Evolutionary conservation across 2,113 vertebrate species (phyloP).

Genomic region (Mesembrinibis cayennensis): DNA sequence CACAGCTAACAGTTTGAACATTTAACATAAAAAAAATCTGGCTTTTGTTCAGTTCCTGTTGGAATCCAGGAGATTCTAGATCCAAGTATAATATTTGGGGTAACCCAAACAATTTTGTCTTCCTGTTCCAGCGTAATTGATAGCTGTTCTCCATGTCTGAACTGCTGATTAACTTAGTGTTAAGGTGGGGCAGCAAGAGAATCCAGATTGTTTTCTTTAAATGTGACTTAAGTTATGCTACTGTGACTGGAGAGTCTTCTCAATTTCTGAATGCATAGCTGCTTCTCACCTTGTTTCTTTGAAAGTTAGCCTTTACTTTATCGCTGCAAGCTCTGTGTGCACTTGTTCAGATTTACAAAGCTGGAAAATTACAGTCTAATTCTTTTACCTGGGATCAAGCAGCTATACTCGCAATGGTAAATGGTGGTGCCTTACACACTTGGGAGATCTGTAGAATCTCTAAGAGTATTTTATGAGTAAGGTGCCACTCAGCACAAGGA

Average conservation of each 20-base stretch:
- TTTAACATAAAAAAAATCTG: not conserved
- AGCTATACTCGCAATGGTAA: fast-evolving
- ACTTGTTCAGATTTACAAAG: not conserved
- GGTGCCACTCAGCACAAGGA: not conserved
- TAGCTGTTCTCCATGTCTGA: not conserved
- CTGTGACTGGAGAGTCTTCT: not conserved
- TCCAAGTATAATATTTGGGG: not conserved
- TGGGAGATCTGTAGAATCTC: not conserved
- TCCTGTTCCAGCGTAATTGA: not conserved
- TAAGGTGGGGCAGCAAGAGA: not conserved
- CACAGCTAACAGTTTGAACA: not conserved
- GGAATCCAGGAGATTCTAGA: not conserved
- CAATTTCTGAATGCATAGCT: not conserved
- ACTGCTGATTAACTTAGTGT: not conserved
- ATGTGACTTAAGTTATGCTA: not conserved
- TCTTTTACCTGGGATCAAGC: not conserved
- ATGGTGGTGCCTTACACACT: not conserved
- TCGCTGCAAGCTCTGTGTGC: not conserved
- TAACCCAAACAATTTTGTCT: not conserved
- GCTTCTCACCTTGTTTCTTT: not conserved
- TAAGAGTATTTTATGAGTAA: not conserved
- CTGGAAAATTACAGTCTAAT: not conserved
- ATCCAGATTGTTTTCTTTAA: not conserved
- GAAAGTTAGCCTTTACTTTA: not conserved
- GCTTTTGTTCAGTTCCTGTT: not conserved